phyloP scores from a whole-genome alignment of 2,113 vertebrate species.

The Australoheros scitulus region DNA sequence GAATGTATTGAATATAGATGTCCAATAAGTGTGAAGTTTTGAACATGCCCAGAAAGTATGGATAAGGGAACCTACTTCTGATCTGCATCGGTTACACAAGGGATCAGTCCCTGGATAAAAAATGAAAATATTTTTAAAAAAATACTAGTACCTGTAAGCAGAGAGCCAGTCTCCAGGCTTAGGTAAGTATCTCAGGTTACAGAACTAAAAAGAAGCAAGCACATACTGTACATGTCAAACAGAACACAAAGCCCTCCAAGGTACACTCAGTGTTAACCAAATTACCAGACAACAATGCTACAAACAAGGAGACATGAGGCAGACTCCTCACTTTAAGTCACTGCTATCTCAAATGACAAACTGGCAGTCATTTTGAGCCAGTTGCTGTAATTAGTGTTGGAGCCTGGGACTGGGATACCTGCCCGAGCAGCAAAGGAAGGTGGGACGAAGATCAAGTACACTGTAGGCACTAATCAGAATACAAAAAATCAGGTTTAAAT shows the following conservation, averaged over 20 bases:
- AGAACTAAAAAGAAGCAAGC: background rate
- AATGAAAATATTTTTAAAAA: too few relatives aligned
- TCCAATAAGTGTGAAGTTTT: too few relatives aligned
- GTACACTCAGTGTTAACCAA: background rate
- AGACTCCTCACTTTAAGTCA: background rate
- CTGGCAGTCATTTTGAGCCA: background rate
- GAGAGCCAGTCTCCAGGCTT: background rate
- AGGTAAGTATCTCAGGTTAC: background rate
- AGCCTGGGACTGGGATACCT: background rate
- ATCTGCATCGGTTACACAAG: too few relatives aligned
- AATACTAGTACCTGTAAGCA: background rate
- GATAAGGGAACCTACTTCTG: too few relatives aligned
- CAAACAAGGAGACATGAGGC: background rate
- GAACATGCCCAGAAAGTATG: too few relatives aligned
- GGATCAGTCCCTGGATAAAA: too few relatives aligned
- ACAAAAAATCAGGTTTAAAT: background rate
- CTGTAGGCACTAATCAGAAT: background rate
- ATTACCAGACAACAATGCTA: background rate
- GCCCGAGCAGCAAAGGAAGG: background rate
- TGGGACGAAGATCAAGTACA: background rate
- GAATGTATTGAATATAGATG: too few relatives aligned
- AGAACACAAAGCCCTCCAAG: background rate
- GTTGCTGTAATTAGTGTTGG: background rate
- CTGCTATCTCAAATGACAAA: background rate
- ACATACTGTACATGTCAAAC: background rate